Evolutionary conservation across 2,888 invertebrate genomes (phyloP), one percentile per base, ranked within the genome.

Genomic region (Masnerella sp.): DNA sequence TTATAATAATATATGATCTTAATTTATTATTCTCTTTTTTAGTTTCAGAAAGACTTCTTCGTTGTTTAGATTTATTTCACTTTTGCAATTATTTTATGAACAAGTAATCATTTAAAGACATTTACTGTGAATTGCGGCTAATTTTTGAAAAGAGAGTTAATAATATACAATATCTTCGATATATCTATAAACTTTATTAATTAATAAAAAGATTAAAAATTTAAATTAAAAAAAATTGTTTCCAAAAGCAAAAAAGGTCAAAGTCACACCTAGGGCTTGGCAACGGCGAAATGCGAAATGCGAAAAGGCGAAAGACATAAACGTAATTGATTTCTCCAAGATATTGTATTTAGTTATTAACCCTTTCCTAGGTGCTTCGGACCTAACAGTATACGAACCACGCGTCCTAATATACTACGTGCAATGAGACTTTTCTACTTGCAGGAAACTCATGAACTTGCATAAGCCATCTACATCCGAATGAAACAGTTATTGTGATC

Each of bases 291-390:
- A 69, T 30, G 72, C 69, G 69, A 74, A 67, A 74, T 42, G 61
- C 75, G 76, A 74, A 75, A 69, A 73, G 68, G 70, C 75, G 72
- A 71, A 69, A 76, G 71, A 65, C 77, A 77, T 78, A 71, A 82
- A 79, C 77, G 79, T 74, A 79, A 80, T 74, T 77, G 71, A 72
- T 74, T 76, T 69, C 74, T 76, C 62, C 74, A 69, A 73, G 68
- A 70, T 73, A 72, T 75, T 79, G 74, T 59, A 64, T 67, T 69
- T 73, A 72, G 61, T 76, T 56, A 77, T 76, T 52, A 79, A 68
- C 75, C 73, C 78, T 83, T 76, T 78, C 79, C 80, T 80, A 83
- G 79, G 78, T 78, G 79, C 47, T 67, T 80, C 82, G 77, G 82
- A 83, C 83, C 83, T 79, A 30, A 12, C 0, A 34, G 0, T 1